Evolutionary conservation across 2,113 vertebrate genomes (phyloP).

Genomic region (Cygnus buccinator): DNA sequence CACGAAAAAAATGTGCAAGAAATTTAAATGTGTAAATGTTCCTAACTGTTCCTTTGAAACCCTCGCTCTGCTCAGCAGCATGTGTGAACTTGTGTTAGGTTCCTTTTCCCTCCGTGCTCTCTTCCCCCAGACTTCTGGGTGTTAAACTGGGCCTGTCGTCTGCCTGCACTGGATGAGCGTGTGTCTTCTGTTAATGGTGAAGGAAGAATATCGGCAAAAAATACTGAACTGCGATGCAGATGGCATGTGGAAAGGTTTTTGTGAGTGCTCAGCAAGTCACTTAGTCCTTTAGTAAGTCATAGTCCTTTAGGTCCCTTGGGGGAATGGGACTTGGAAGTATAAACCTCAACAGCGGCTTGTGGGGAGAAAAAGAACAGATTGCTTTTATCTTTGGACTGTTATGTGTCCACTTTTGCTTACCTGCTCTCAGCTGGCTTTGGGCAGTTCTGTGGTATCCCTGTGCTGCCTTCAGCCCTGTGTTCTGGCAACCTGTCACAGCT

Average conservation of each 20-base stretch:
- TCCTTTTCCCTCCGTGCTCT: not conserved
- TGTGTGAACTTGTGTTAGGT: not conserved
- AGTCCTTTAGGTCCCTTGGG: not conserved
- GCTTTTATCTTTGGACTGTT: not conserved
- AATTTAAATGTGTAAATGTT: not conserved
- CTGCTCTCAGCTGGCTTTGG: not conserved
- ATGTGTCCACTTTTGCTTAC: accelerated
- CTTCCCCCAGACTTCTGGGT: accelerated
- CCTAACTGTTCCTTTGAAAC: not conserved
- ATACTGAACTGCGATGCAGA: not conserved
- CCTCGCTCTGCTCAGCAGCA: not conserved
- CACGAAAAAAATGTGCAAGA: not conserved
- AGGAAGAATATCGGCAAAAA: not conserved
- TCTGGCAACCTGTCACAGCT: not conserved
- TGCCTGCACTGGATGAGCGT: not conserved
- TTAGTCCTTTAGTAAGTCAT: not conserved
- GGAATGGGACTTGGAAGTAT: not conserved
- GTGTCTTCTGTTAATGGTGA: not conserved
- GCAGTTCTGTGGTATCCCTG: not conserved
- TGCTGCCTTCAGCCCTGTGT: accelerated
- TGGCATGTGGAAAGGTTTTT: not conserved
- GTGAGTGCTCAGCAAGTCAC: not conserved
- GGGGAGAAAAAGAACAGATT: accelerated
- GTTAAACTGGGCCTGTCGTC: not conserved
- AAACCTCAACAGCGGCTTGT: accelerated